phyloP scores from a whole-genome alignment of 2,888 invertebrate genomes.

The Tiliacea citrago region DNA sequence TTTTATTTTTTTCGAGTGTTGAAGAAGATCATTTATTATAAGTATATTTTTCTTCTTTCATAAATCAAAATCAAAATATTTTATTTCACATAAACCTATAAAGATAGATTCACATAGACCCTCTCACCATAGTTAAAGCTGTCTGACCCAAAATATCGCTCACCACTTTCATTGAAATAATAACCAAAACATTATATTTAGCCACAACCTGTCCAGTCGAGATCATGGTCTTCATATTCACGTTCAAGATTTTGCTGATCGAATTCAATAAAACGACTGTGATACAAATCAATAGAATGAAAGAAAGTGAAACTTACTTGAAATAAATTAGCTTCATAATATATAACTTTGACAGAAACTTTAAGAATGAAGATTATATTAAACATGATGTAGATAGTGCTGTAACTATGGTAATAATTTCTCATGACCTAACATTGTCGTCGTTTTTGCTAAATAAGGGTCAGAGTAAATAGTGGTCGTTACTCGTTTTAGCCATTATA shows the following conservation, averaged over 20 bases:
- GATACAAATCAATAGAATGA: neutral
- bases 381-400: neutral
- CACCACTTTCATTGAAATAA: too few relatives aligned
- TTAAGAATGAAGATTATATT: neutral
- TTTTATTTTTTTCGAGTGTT: neutral
- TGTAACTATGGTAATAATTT: neutral
- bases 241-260: neutral
- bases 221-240: neutral
- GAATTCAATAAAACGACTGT: neutral
- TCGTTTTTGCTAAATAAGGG: neutral
- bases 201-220: neutral
- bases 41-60: neutral
- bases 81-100: too few relatives aligned
- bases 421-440: constrained; percentile 7
- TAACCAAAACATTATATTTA: neutral
- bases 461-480: too few relatives aligned
- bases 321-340: neutral
- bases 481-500: neutral
- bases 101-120: too few relatives aligned
- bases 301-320: constrained; percentile 5
- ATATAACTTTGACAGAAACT: neutral
- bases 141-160: neutral
- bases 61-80: too few relatives aligned
- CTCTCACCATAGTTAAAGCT: neutral
- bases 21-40: neutral